These are phyloP conservation scores for Syngnathus typhle DNA, from an alignment of 2,113 vertebrate species.

Conservation along the genomic window DNA sequence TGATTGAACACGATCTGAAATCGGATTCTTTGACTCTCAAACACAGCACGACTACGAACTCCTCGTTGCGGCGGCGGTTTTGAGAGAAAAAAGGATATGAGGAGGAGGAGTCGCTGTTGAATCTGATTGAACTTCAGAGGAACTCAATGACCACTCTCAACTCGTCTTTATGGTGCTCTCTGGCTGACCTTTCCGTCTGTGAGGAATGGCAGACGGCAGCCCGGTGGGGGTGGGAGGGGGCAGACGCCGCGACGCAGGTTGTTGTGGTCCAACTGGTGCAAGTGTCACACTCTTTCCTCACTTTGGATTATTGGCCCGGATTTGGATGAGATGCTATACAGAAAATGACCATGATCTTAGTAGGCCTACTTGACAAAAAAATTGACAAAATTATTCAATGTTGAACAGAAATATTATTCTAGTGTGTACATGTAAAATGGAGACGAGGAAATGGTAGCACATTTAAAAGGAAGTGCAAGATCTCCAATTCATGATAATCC, in stretches of 20 bases:
- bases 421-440: neutral
- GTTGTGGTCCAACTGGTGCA: slow-evolving; percentile 37
- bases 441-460: neutral
- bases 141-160: slow-evolving; percentile 47
- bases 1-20: slow-evolving; percentile 54
- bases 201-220: slow-evolving; percentile 29
- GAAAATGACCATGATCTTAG: neutral
- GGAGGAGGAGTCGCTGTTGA: slow-evolving; percentile 37
- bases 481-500: no score
- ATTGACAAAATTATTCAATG: neutral
- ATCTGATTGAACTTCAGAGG: slow-evolving; percentile 58
- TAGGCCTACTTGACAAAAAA: neutral
- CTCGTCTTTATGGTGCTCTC: slow-evolving; percentile 48
- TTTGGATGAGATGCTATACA: neutral
- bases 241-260: slow-evolving; percentile 17
- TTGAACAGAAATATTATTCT: no score
- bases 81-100: slow-evolving; percentile 2
- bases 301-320: neutral
- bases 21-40: slow-evolving; percentile 14
- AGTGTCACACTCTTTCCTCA: slow-evolving; percentile 1
- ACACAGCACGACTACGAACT: neutral
- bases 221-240: slow-evolving; percentile 9
- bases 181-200: slow-evolving; percentile 56
- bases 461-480: no score
- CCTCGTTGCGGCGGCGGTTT: neutral